Evolutionary conservation across 2,113 vertebrate species (phyloP).

Genomic region (Notothenia coriiceps): DNA sequence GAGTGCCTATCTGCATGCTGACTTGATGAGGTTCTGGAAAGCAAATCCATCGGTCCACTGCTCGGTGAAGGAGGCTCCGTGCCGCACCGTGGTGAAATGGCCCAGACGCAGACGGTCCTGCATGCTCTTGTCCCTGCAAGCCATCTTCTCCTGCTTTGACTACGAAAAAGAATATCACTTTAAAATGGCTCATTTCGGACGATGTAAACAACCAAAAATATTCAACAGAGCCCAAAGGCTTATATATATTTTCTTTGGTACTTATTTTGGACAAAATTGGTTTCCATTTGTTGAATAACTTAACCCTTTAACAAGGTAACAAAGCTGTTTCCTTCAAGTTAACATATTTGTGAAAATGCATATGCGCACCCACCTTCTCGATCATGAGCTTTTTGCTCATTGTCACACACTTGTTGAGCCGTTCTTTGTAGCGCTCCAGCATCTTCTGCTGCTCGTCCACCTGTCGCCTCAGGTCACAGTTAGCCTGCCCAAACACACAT

Average conservation of each 20-base stretch:
- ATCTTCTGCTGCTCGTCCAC: constrained; percentile 96
- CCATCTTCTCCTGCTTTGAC: constrained; percentile 97
- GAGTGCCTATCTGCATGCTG: constrained; percentile 61
- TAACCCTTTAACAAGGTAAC: background rate
- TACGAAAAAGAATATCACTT: constrained; percentile 53
- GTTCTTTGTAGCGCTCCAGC: constrained; percentile 95
- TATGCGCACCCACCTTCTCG: constrained; percentile 88
- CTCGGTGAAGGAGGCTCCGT: constrained; percentile 95
- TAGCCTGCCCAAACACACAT: constrained; percentile 83
- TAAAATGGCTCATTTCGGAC: background rate
- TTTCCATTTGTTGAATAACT: background rate
- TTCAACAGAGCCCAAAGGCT: no score
- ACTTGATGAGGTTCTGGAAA: constrained; percentile 98
- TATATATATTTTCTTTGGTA: no score
- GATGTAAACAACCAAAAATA: background rate
- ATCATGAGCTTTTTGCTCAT: constrained; percentile 98
- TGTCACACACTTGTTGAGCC: constrained; percentile 95
- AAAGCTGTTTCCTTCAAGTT: background rate
- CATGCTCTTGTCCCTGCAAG: constrained; percentile 97
- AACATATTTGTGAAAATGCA: background rate
- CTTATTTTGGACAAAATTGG: no score
- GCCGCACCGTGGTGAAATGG: constrained; percentile 95
- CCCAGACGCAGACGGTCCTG: constrained; percentile 94
- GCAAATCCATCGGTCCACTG: constrained; percentile 97
- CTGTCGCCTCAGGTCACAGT: constrained; percentile 94